Evolutionary conservation across 2,797 vertebrate species (phyloP), one percentile per base, ranked within the genome.

Genomic region (Babyrousa celebensis): DNA sequence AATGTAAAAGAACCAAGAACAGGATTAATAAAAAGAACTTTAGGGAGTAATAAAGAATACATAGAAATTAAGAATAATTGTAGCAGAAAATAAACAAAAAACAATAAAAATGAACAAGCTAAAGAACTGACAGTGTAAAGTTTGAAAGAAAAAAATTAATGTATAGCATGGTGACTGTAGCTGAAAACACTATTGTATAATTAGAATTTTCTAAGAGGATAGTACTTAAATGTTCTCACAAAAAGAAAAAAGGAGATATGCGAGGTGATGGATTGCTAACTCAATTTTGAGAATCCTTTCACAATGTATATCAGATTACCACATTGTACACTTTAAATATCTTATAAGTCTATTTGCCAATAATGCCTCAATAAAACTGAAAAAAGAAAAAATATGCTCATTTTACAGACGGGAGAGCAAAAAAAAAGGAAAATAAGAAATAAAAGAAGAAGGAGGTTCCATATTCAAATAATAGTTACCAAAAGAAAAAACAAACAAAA

Each of bases 401-500:
- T 60, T 18, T 67, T 23, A 67, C 29, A 80, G 1, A 40, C 67
- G 36, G 20, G 48, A 91, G 29, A 68, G 2, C 63, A 25, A 82
- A 79, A 25, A 32, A 48, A 11, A 67, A 16, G 6, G 12, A 65
- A 95, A 79, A 71, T 29, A 71, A 78, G 40, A 68, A 11, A 68
- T 77, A 67, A 92, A 84, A 89, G 58, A 84, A 89, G 58, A 72
- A 78, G n/a, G 25, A 86, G 54, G 3, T 70, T 87, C 82, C n/a
- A 75, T 10, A n/a, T 60, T 14, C 43, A 74, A 86, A 83, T 54
- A 25, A 74, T 3, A 90, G 43, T 16, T 72, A 78, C 1, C 29
- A 32, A 77, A 72, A 72, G 71, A 97, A n/a, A 80, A 43, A 86
- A 67, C 29, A 70, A 32, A 63, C 1, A 89, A 95, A 92, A 62